Evolutionary conservation across 64 coral and sea anemone genomes (phyloP), one percentile per base, ranked within the genome.

Genomic region (Stichodactyla mertensii): DNA sequence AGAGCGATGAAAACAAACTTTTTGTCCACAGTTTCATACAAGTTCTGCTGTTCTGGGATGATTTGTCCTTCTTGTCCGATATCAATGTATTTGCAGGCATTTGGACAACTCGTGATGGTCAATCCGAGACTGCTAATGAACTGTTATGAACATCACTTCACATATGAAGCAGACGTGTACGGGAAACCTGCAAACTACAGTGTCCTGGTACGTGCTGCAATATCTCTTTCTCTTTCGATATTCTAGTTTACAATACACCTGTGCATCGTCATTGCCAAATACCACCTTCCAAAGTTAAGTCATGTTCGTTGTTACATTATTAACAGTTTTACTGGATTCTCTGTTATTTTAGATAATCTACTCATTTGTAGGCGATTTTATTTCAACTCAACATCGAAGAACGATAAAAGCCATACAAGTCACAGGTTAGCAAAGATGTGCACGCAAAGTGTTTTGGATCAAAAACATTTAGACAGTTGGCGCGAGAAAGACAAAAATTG

Each of bases 1-100:
- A 31, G 28, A 31, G 28, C 28, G 28, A 31, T 31, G 28, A 31
- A 31, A 31, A 31, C 28, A 31, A 31, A 31, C 10, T 28, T 80
- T 80, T 54, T 12, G 16, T 11, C 53, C 7, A 52, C 51, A 80
- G 78, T 0, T 80, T 80, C 19, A 7, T 80, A 80, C 52, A 80
- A 80, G 45, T 80, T 80, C 52, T 80, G 78, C 10, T 80, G 78
- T 52, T 18, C 52, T 80, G 78, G 78, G 6, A 9, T 80, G 78
- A 54, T 80, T 11, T 80, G 78, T 54, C 78, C 78, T 20, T 80
- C 78, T 19, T 80, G 78, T 55, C 78, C 78, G 0, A 19, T 80
- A 20, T 53, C 78, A 11, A 18, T 80, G 15, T 80, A 22, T 53
- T 52, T 80, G 10, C 78, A 80, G 12, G 78, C 78, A 53, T 80